Percentiles rank a stretch among this genome's conserved stretches.
Conservation (phyloP, 2,888 invertebrate genomes). For the Cynaeus angustus region DNA sequence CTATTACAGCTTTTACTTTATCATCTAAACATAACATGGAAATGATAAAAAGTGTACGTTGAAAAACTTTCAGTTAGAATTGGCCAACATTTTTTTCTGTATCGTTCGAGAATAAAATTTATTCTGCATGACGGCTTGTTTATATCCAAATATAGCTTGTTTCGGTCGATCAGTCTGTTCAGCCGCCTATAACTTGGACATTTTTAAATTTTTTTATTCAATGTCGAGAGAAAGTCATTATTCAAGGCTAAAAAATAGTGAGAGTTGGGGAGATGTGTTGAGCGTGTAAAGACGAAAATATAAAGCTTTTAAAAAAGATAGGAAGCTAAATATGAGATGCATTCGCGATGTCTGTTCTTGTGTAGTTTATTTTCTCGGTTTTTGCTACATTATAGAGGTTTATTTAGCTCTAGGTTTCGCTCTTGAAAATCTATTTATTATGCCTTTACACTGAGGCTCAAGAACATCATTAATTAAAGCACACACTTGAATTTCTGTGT, state of each 20-base stretch:
- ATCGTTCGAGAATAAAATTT: slow-evolving; percentile 35
- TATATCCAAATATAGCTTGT: slow-evolving; percentile 37
- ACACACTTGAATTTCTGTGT: no score
- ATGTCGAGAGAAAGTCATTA: background rate
- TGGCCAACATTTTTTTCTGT: slow-evolving; percentile 36
- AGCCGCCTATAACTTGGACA: background rate
- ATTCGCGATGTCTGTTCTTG: no score
- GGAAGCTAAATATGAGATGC: no score
- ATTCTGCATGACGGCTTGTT: slow-evolving; percentile 41
- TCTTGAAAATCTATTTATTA: no score
- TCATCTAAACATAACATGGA: slow-evolving; percentile 31
- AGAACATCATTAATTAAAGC: no score
- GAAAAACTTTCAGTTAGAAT: slow-evolving; percentile 32
- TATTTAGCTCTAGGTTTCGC: no score
- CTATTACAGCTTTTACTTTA: slow-evolving; percentile 24
- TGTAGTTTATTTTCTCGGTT: no score
- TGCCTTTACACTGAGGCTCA: no score
- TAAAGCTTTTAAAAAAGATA: no score
- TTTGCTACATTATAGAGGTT: no score
- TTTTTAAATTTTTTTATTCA: background rate
- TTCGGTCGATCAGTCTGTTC: slow-evolving; percentile 26
- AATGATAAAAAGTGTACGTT: slow-evolving; percentile 16
- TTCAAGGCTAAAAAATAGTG: slow-evolving; percentile 1
- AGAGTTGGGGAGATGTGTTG: background rate
- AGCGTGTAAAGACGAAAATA: no score